phyloP scores from a whole-genome alignment of 2,797 vertebrate species.

The Gastrophryne carolinensis region DNA sequence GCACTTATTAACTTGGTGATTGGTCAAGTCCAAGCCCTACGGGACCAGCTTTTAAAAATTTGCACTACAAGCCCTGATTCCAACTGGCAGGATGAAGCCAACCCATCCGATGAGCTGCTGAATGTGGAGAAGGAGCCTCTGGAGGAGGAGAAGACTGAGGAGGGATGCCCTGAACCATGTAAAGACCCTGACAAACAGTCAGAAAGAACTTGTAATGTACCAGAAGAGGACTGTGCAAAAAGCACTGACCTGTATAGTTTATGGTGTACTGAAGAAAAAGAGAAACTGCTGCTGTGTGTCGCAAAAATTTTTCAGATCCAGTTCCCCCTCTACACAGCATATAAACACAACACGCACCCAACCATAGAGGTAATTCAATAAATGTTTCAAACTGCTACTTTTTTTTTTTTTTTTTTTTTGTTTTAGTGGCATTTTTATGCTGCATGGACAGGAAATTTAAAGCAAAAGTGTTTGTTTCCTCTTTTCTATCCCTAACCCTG shows the following conservation, averaged over 20 bases:
- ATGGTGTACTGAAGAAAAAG: conserved; percentile 94
- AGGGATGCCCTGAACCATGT: conserved; percentile 65
- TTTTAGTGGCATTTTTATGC: neutral
- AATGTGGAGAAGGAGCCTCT: conserved; percentile 88
- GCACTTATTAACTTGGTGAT: conserved; percentile 98
- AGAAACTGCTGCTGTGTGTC: conserved; percentile 93
- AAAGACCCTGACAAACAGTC: conserved; percentile 71
- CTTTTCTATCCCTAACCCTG: no score
- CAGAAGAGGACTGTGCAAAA: conserved; percentile 68
- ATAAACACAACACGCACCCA: conserved; percentile 98
- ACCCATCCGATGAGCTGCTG: conserved; percentile 82
- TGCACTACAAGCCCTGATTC: conserved; percentile 74
- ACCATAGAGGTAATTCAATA: conserved; percentile 88
- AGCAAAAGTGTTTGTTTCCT: no score
- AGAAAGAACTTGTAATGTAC: conserved; percentile 66
- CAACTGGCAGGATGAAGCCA: conserved; percentile 74
- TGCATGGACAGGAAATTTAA: no score
- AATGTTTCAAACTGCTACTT: neutral
- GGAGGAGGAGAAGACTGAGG: conserved; percentile 85
- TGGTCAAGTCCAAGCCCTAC: conserved; percentile 90
- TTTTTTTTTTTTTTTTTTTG: no score
- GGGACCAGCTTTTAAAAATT: conserved; percentile 89
- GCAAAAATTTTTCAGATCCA: conserved; percentile 99
- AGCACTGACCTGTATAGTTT: conserved; percentile 78
- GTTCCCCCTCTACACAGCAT: conserved; percentile 96